Percentiles rank a stretch among this genome's conserved stretches.
Evolutionary conservation across 2,797 vertebrate species (phyloP).

Genomic region (Staurois parvus): DNA sequence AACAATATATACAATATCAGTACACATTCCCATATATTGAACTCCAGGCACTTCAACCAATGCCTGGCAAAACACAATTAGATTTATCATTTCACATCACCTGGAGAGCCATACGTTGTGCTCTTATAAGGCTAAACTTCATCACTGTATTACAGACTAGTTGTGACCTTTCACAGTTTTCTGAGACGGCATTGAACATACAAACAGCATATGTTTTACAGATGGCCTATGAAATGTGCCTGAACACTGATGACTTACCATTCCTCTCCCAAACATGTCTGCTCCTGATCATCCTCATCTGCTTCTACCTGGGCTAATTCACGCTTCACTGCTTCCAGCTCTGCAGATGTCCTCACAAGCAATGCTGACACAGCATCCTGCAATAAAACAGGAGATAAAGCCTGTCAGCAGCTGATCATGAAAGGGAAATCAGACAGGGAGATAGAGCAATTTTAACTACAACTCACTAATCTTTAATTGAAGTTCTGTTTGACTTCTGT

Average conservation of each 20-base stretch:
- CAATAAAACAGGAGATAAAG: slow-evolving; percentile 26
- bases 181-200: too few species aligned
- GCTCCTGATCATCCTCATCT: slow-evolving; percentile 65
- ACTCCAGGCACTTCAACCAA: too few species aligned
- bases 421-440: slow-evolving; percentile 12
- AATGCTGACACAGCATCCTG: slow-evolving; percentile 82
- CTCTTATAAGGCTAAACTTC: too few species aligned
- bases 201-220: neutral
- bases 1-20: too few species aligned
- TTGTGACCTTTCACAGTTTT: too few species aligned
- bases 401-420: slow-evolving; percentile 22
- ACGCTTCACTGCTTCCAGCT: slow-evolving; percentile 80
- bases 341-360: slow-evolving; percentile 81
- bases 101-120: too few species aligned
- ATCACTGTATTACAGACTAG: too few species aligned
- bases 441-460: slow-evolving; percentile 9
- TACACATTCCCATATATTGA: too few species aligned
- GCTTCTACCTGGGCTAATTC: slow-evolving; percentile 77
- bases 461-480: slow-evolving; percentile 38
- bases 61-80: too few species aligned
- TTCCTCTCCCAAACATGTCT: slow-evolving; percentile 69
- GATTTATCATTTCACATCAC: too few species aligned
- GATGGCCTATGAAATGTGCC: neutral
- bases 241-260: slow-evolving; percentile 70
- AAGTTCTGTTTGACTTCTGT: slow-evolving; percentile 42